Base-by-base conservation (phyloP, 2,113 vertebrate species). In the Fregata magnificens region DNA sequence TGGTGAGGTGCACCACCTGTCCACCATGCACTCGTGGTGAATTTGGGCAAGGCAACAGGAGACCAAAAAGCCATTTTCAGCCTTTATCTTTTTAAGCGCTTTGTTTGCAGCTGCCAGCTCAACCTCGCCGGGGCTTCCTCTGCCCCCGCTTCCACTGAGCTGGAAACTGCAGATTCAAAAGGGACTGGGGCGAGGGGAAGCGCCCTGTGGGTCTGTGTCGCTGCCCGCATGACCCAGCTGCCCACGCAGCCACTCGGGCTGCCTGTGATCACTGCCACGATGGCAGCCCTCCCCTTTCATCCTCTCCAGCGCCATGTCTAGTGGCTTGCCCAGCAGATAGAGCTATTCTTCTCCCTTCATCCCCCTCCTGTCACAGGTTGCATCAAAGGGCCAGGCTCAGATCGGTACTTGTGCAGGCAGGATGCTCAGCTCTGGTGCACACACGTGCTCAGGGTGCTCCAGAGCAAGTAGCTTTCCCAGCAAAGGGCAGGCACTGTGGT, bases 1-100 rank as follows among this genome's bases (percentile, higher is more conserved):
- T 6, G 44, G 42, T 2, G 9, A 36, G 53, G 19, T 45, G 21
- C 56, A 18, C n/a, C 44, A 14, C 20, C 10, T 16, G 1, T 14
- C 42, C 11, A 13, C 55, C 45, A 1, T 3, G 0, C 32, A 1
- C 34, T 31, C 11, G 0, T 15, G 3, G 7, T 2, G 67, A 20
- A 20, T 8, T 32, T 5, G 59, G 63, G 12, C 53, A 2, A 14
- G 44, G 69, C 3, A 0, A 29, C 7, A 1, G 19, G n/a, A 86
- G 32, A 17, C 62, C 31, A 3, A 65, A 67, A 77, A 13, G 45
- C 10, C 2, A 0, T 15, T 69, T 80, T 18, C 4, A 6, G 7
- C 16, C 13, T 61, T 15, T 13, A 19, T 22, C 52, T 40, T 32
- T 8, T 16, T 14, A 67, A 67, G 5, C 1, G 0, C 17, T 12